These are phyloP conservation scores for Mesitornis unicolor DNA, from an alignment of 2,113 vertebrate species.

Conservation along the genomic window DNA sequence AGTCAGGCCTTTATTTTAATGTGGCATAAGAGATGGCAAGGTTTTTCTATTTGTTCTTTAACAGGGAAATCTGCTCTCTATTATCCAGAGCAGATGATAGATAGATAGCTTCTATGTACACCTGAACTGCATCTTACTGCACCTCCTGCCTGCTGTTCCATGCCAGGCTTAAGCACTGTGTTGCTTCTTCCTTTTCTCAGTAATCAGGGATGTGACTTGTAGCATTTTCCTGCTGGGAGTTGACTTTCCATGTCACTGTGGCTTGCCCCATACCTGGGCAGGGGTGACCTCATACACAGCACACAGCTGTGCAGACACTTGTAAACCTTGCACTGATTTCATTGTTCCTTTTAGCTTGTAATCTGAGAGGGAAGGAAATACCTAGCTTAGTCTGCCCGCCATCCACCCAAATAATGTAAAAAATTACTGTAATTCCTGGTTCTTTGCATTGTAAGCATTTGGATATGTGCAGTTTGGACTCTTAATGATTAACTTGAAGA, in stretches of 20 bases:
- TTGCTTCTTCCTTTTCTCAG: conserved; percentile 4
- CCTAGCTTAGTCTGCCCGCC: not conserved
- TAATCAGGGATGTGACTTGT: not conserved
- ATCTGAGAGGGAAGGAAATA: not conserved
- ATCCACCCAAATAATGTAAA: not conserved
- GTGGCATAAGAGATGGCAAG: not conserved
- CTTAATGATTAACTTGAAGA: not conserved
- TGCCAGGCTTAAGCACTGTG: not conserved
- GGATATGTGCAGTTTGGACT: not conserved
- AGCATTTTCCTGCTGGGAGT: not conserved
- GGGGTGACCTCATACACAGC: not conserved
- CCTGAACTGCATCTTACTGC: not conserved
- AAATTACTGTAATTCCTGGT: not conserved
- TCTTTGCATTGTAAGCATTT: not conserved
- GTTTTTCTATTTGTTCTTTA: conserved; percentile 1
- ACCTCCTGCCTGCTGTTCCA: not conserved
- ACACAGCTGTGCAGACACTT: conserved; percentile 3
- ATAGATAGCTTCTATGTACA: conserved; percentile 14
- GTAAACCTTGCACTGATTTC: conserved; percentile 1
- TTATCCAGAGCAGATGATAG: not conserved
- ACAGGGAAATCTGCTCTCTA: not conserved
- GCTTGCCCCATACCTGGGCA: not conserved
- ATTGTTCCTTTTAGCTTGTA: not conserved
- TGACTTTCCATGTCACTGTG: not conserved
- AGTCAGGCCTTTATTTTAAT: conserved; percentile 57